A percentile compares a stretch with the other conserved stretches of the same genome.
Conservation (phyloP, 1,140 invertebrate species). For the Neodiprion fabricii region DNA sequence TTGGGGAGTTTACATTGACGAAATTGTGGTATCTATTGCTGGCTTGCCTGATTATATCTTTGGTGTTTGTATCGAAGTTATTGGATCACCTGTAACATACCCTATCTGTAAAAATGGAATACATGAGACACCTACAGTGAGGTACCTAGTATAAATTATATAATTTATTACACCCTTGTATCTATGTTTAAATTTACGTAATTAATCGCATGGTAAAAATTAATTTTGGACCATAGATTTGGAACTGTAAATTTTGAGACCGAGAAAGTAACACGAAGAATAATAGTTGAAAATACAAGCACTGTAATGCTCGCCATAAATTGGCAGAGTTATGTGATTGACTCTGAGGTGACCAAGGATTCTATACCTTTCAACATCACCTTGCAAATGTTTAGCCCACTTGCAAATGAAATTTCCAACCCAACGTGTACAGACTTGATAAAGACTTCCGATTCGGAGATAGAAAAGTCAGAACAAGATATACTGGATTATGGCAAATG, state of each 20-base stretch:
- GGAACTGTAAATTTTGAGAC: constrained; percentile 3
- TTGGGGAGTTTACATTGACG: constrained; percentile 54
- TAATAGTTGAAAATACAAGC: constrained; percentile 35
- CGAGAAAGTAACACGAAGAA: neutral
- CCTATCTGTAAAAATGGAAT: constrained; percentile 41
- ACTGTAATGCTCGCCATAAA: constrained; percentile 29
- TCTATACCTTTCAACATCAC: constrained; percentile 32
- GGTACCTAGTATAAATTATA: constrained; percentile 26
- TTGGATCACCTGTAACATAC: constrained; percentile 46
- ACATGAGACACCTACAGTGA: constrained; percentile 35
- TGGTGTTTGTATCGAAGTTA: constrained; percentile 47
- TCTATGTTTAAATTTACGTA: too few species aligned
- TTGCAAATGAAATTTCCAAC: constrained; percentile 16
- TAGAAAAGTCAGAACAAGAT: neutral
- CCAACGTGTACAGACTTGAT: neutral
- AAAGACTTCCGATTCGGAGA: too few species aligned
- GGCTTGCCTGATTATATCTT: constrained; percentile 44
- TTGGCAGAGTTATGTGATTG: constrained; percentile 33
- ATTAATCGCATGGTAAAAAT: too few species aligned
- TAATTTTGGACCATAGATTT: constrained; percentile 25
- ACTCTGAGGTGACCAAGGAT: neutral
- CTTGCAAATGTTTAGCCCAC: constrained; percentile 28
- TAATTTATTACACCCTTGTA: neutral
- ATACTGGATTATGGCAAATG: neutral
- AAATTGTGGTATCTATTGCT: constrained; percentile 50